Base-by-base conservation (phyloP, 2,113 vertebrate genomes). In the Natator depressus region DNA sequence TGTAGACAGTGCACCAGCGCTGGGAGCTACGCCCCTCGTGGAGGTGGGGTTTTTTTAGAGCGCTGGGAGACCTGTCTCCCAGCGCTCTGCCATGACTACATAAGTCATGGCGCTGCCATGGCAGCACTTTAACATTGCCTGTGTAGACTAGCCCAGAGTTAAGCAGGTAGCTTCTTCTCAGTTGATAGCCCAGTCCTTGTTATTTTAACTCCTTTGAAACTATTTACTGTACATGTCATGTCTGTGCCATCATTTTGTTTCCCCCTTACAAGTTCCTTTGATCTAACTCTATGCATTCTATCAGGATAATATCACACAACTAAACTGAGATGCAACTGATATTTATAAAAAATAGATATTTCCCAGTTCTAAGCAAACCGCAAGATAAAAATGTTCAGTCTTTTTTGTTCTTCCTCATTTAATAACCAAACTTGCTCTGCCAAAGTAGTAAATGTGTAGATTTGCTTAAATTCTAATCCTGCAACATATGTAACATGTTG, bases 401-500 rank as follows among this genome's bases (percentile, higher is more conserved):
- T 25, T 78, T 75, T 14, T 78, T 76, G 13, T 46, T 46, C 6
- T 78, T 27, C 75, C 75, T 76, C 25, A 47, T 78, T 78, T 78
- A 78, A 38, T 47, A 42, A 78, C 24, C 12, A 27, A 46, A 47
- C 38, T 46, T 27, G 24, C 69, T 76, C 22, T 46, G 38, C 38
- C 11, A 42, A 76, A 46, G 42, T 29, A 47, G 42, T 47, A 47
- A 78, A 47, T 46, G n/a, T n/a, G 27, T 19, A 47, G 42, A 13
- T 76, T 76, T 75, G 69, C 7, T 10, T 72, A 72, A 20, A 5
- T n/a, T 24, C 11, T 83, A 29, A 53, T 85, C 90, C 47, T 91
- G 75, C 12, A 19, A 2, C 31, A 0, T 24, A 0, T 72, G 12
- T 46, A 76, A 76, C 24, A 8, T 78, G 22, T 47, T 47, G 22